A percentile compares a stretch with the other conserved stretches of the same genome.
These are phyloP conservation scores for Zygothrica quintamaculata DNA, from an alignment of 2,888 invertebrate genomes.

Conservation along the genomic window DNA sequence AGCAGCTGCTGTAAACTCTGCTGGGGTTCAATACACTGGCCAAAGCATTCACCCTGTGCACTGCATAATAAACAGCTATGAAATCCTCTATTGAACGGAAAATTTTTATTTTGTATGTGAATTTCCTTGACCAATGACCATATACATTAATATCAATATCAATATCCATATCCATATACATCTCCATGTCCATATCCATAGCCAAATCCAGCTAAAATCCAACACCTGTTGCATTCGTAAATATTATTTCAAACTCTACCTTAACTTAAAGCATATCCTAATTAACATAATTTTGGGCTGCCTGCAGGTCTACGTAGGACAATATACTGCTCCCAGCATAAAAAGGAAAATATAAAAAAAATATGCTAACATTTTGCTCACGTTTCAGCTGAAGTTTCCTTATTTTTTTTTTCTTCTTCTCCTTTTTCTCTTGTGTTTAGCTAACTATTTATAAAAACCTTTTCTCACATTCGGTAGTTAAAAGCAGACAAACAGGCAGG, in stretches of 20 bases:
- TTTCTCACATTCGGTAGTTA: slow-evolving; percentile 35
- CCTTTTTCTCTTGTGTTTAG: slow-evolving; percentile 11
- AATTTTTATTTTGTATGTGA: slow-evolving; percentile 25
- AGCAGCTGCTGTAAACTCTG: slow-evolving; percentile 13
- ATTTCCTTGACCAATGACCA: slow-evolving; percentile 49
- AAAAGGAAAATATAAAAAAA: no score
- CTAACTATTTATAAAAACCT: slow-evolving; percentile 46
- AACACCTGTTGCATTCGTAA: slow-evolving; percentile 77
- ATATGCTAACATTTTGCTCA: slow-evolving; percentile 67
- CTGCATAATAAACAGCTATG: slow-evolving; percentile 51
- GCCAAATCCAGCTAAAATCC: slow-evolving; percentile 10
- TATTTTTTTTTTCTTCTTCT: slow-evolving; percentile 26
- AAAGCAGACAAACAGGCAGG: slow-evolving; percentile 10
- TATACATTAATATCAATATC: background rate
- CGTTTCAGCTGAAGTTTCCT: slow-evolving; percentile 67
- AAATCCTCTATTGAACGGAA: slow-evolving; percentile 32
- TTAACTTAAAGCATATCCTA: slow-evolving; percentile 1
- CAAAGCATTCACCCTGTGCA: slow-evolving; percentile 11
- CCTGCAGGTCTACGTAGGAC: slow-evolving; percentile 7
- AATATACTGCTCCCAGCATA: slow-evolving; percentile 17
- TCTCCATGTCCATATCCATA: background rate
- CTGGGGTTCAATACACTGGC: slow-evolving; percentile 57
- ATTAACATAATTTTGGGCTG: slow-evolving; percentile 73
- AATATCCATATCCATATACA: background rate
- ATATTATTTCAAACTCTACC: slow-evolving; percentile 35